Evolutionary conservation across 2,113 vertebrate genomes (phyloP).

Genomic region (Struthio camelus): DNA sequence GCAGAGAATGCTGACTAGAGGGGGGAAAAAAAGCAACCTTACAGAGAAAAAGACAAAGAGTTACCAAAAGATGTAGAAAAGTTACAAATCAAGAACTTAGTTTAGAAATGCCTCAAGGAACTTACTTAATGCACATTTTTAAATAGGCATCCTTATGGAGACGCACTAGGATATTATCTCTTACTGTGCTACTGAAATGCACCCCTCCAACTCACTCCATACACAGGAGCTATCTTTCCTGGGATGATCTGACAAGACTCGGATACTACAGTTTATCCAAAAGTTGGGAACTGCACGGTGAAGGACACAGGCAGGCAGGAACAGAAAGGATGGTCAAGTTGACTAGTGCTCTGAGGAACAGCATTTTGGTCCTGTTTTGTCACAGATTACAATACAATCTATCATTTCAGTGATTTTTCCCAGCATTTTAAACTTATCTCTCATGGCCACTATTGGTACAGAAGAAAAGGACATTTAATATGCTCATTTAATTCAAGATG

Average conservation of each 20-base stretch:
- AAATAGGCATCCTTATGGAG: not conserved
- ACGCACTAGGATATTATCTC: not conserved
- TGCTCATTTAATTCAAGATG: not conserved
- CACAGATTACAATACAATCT: not conserved
- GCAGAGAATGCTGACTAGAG: not conserved
- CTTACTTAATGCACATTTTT: not conserved
- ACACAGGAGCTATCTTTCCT: not conserved
- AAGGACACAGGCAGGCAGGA: not conserved
- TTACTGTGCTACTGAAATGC: accelerated
- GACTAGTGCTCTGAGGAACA: not conserved
- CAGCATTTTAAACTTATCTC: not conserved
- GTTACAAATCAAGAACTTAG: not conserved
- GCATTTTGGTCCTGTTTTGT: not conserved
- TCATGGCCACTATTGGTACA: accelerated
- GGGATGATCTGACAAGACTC: not conserved
- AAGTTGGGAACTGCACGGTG: accelerated
- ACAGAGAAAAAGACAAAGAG: not conserved
- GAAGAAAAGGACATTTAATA: not conserved
- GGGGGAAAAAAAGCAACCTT: not conserved
- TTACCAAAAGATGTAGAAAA: accelerated
- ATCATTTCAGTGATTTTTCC: not conserved
- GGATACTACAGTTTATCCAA: not conserved
- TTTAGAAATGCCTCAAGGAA: not conserved
- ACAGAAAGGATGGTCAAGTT: no score
- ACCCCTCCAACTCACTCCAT: not conserved